Conservation (phyloP, 2,797 vertebrate genomes). For the Hippoglossus hippoglossus region DNA sequence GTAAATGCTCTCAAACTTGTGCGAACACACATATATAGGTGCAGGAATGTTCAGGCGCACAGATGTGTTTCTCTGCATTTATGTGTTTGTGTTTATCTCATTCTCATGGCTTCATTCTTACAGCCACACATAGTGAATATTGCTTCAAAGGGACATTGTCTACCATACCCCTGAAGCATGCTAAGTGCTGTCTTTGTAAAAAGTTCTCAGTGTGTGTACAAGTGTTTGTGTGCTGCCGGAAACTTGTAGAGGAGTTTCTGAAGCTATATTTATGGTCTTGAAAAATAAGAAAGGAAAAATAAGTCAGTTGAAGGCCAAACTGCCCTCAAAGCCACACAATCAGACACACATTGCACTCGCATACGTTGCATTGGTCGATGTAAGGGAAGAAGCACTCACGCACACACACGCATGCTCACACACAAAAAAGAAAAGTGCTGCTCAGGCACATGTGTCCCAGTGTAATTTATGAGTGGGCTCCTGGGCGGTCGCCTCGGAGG, state of each 20-base stretch:
- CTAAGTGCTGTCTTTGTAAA: slow-evolving; percentile 49
- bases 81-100: slow-evolving; percentile 41
- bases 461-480: slow-evolving; percentile 89
- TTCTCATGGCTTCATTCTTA: slow-evolving; percentile 42
- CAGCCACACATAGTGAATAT: slow-evolving; percentile 50
- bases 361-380: slow-evolving; percentile 15
- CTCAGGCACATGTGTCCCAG: slow-evolving; percentile 83
- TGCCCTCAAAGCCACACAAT: slow-evolving; percentile 19
- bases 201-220: slow-evolving; percentile 29
- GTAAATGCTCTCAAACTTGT: slow-evolving; percentile 22
- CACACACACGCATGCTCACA: slow-evolving; percentile 6
- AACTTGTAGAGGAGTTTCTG: slow-evolving; percentile 50
- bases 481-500: slow-evolving; percentile 87
- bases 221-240: slow-evolving; percentile 44
- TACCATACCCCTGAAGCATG: slow-evolving; percentile 43
- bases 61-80: slow-evolving; percentile 13
- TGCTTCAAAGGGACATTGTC: slow-evolving; percentile 60
- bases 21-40: slow-evolving; percentile 18
- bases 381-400: slow-evolving; percentile 14
- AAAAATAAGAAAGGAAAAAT: slow-evolving; percentile 25
- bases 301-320: slow-evolving; percentile 41
- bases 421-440: slow-evolving; percentile 80
- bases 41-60: slow-evolving; percentile 24
- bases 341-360: slow-evolving; percentile 6
- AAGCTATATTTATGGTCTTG: slow-evolving; percentile 60